phyloP scores from a whole-genome alignment of 2,797 vertebrate species.

The Hephaestus fuliginosus region DNA sequence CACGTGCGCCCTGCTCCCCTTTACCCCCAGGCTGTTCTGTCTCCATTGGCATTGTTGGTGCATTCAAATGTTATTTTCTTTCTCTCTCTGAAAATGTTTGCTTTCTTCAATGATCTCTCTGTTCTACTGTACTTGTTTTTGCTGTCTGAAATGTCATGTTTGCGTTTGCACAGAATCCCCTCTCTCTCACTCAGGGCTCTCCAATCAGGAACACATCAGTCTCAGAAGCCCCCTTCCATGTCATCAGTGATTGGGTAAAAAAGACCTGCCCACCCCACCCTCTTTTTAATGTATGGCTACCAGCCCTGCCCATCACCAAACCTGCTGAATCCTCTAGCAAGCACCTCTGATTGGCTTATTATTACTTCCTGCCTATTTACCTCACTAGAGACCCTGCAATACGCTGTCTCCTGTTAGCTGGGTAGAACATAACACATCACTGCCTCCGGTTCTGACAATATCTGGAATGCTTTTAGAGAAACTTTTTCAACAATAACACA shows the following conservation, averaged over 20 bases:
- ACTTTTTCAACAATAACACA: constrained; percentile 47
- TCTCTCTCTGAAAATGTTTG: constrained; percentile 79
- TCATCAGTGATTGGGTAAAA: constrained; percentile 84
- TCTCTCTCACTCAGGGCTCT: constrained; percentile 89
- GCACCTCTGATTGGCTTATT: constrained; percentile 77
- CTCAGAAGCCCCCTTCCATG: constrained; percentile 80
- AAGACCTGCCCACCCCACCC: constrained; percentile 65
- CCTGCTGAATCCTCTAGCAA: constrained; percentile 65
- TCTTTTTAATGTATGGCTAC: constrained; percentile 63
- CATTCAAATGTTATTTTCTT: constrained; percentile 77
- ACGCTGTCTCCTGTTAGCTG: constrained; percentile 44
- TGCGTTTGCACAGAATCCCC: constrained; percentile 88
- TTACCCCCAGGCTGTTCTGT: constrained; percentile 72
- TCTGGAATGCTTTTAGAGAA: constrained; percentile 45
- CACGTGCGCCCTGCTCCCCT: constrained; percentile 73
- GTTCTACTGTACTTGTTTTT: constrained; percentile 81
- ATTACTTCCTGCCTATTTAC: constrained; percentile 59
- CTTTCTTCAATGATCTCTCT: constrained; percentile 83
- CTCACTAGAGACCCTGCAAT: constrained; percentile 45
- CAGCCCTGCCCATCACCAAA: constrained; percentile 65
- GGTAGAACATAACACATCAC: constrained; percentile 53
- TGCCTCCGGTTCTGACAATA: constrained; percentile 20
- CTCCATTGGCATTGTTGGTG: constrained; percentile 77
- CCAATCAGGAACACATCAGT: constrained; percentile 82
- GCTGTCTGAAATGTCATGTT: constrained; percentile 85